Percentiles rank a stretch among this genome's conserved stretches.
phyloP scores from a whole-genome alignment of 2,113 vertebrate genomes.

The Guaruba guarouba region DNA sequence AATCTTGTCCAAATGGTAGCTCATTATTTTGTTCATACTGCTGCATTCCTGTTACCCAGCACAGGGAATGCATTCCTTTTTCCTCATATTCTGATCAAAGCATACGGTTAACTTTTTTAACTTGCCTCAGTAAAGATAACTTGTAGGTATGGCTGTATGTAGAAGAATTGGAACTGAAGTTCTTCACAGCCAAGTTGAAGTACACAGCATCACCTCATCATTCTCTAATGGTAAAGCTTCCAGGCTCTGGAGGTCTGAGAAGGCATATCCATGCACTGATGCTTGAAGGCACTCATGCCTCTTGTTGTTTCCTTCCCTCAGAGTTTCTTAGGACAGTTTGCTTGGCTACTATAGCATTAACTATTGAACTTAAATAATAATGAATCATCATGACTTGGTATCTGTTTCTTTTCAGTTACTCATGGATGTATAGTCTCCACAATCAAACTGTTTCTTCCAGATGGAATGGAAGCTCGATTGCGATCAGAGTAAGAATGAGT shows the following conservation, averaged over 20 bases:
- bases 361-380: neutral
- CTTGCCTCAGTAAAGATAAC: neutral
- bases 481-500: slow-evolving; percentile 91
- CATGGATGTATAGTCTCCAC: slow-evolving; percentile 99
- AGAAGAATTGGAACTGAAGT: neutral
- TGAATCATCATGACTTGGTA: neutral
- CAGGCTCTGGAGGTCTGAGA: neutral
- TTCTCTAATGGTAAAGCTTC: neutral
- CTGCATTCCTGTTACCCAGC: rapidly evolving
- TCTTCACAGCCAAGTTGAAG: neutral
- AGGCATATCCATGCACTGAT: neutral
- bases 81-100: neutral
- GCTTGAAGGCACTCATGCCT: neutral
- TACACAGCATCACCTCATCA: neutral
- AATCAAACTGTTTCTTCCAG: slow-evolving; percentile 98
- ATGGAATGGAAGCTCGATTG: slow-evolving; percentile 95
- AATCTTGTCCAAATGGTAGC: neutral
- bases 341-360: neutral
- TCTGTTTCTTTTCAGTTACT: slow-evolving; percentile 87
- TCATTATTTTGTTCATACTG: neutral
- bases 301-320: neutral
- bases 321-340: neutral
- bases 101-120: neutral
- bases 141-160: neutral
- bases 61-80: neutral